Base-by-base conservation (phyloP, 2,888 invertebrate genomes). In the Cosmia pyralina region DNA sequence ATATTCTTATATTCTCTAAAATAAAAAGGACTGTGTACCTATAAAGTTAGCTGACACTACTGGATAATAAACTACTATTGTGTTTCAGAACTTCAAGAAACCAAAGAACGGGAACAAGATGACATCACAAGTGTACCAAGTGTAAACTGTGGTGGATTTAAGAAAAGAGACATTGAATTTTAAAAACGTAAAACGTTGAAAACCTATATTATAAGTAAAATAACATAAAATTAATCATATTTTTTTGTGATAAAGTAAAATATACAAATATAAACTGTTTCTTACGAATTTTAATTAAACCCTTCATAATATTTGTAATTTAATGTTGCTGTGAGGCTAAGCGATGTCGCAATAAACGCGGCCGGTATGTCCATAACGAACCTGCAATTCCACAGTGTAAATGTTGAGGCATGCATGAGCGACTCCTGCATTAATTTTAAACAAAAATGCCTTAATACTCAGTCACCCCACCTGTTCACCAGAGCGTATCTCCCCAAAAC, bases 161-260 rank as follows among this genome's bases (percentile, higher is more conserved):
- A 94, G 87, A 97, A 97, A 89, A 97, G 96, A 89, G 95, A 97
- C 87, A 95, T 98, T 85, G 97, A 98, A 88, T 98, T 98, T 94
- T 97, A 94, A 96, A 50, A 28, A 4, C 15, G 46, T 63, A 15
- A 38, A 55, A 50, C 19, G 19, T 48, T 53, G 58, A 15, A 28
- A 22, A 17, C 6, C 8, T 62, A 53, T 0, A 5, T 63, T 15
- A 38, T 66, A 64, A 50, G 17, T 38, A 10, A 15, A 44, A 34
- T 64, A 13, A 53, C 22, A n/a, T n/a, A 57, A 52, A 75, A 59
- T 22, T 0, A 66, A 64, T 44, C 28, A 77, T 81, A 67, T 81
- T 77, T 77, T 28, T 81, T 80, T 66, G 71, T 53, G 67, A 65
- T 72, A 41, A 60, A 58, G 64, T 83, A 44, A 71, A 64, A 75